Evolutionary conservation across 1,140 invertebrate genomes (phyloP), one percentile per base, ranked within the genome.

Genomic region (Vollenhovia emeryi): DNA sequence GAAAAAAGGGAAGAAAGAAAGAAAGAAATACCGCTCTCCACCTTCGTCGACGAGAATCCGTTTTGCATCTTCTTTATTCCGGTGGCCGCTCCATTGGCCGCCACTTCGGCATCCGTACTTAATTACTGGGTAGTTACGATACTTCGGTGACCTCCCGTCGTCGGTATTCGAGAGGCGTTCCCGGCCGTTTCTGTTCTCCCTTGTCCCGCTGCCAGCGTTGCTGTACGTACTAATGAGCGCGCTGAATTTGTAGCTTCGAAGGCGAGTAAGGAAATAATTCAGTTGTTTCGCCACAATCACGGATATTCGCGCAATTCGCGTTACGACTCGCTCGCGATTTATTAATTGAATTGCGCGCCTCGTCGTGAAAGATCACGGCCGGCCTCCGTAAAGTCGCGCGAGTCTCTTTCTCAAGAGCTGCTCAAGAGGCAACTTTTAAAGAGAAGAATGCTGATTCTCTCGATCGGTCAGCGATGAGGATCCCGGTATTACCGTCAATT

Each of bases 61-160:
- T 78, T 92, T 92, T 92, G 68, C 86, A 91, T 90, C 84, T 90
- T 86, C 87, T 90, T 91, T 92, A 91, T 92, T 89, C 86, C 90
- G 66, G 74, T 59, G 88, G 59, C 48, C 82, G 84, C 91, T 83
- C 87, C 85, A 91, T 90, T 91, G 89, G 57, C 74, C 71, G 78
- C 85, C 60, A 84, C 88, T 87, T 89, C 60, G 80, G 86, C 85
- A 88, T 90, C 84, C 73, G 80, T 85, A 89, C 89, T 88, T 90
- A 90, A 90, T 90, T 90, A 90, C 80, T 85, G 57, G 89, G 57
- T 88, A 88, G 89, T 90, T 90, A 88, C 89, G 86, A 90, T 89
- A 89, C 88, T 89, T 89, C 52, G 73, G 21, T 88, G 85, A 89
- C 84, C 84, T 82, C 50, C 27, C 73, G 50, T 84, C 79, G 48